Base-by-base conservation (phyloP, 2,797 vertebrate genomes). In the Enteromius thamalakanensis region DNA sequence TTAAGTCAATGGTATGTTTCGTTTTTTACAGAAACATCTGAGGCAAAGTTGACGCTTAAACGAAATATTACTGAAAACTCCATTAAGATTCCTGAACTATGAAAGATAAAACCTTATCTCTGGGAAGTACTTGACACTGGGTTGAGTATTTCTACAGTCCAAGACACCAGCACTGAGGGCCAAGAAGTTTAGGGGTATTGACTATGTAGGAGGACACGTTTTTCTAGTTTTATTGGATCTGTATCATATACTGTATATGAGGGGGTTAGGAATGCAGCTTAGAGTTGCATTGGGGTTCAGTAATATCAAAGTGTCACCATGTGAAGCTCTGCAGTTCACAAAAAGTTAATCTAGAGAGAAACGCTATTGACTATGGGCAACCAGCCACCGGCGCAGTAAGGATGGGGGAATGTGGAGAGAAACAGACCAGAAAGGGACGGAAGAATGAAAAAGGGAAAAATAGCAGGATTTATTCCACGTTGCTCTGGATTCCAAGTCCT, bases 401-500 rank as follows among this genome's bases (percentile, higher is more conserved):
- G 14, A 64, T 76, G 40, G 85, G 81, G 83, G 86, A 82, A 87
- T 64, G 86, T 85, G 84, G 58, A 79, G 58, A 69, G 69, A 81
- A 62, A 79, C 60, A 79, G 80, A 84, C 55, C 53, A 86, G 71
- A 71, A 42, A 83, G 45, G 47, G n/a, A 60, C 0, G 23, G 17
- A 53, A 62, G 45, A 70, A 79, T 51, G 32, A 68, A 55, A 37
- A 26, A 26, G 12, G 64, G 60, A 37, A 51, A 64, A 76, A 29
- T 21, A 15, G 79, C 81, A 81, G 68, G 62, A 89, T 79, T 87
- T 60, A 85, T 85, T 86, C 83, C 76, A 53, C 74, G n/a, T 60
- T 19, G 55, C 86, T 87, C 80, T 82, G 86, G 88, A 87, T 89
- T 87, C 32, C 65, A 89, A 88, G 90, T 89, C 86, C 75, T 91